Conservation (phyloP, 2,113 vertebrate genomes). For the Thamnophis sirtalis region DNA sequence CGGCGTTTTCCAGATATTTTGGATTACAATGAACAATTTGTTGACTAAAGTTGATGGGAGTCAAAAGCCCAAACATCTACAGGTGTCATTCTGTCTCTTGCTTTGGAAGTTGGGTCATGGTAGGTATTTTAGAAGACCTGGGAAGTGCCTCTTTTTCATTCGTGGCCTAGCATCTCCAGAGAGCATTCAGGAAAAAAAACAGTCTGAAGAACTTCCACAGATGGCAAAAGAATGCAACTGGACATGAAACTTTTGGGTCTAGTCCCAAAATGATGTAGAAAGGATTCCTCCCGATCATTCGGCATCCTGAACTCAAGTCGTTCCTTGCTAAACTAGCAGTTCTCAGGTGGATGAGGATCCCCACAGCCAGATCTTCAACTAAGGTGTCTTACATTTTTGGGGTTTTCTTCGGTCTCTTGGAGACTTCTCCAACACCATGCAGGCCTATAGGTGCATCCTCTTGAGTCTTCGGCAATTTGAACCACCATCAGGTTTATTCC, state of each 20-base stretch:
- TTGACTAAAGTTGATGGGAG: not conserved
- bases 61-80: not conserved
- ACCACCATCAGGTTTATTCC: not conserved
- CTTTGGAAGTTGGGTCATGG: not conserved
- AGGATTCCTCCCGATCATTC: not conserved
- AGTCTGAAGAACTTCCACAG: not conserved
- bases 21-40: not conserved
- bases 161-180: not conserved
- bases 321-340: not conserved
- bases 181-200: not conserved
- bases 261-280: not conserved
- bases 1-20: not conserved
- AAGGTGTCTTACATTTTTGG: not conserved
- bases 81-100: not conserved
- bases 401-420: not conserved
- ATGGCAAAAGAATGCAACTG: not conserved
- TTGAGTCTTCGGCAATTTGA: not conserved
- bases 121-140: not conserved
- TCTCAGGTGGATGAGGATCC: not conserved
- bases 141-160: not conserved
- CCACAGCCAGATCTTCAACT: not conserved
- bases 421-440: too few species aligned
- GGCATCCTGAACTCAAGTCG: not conserved
- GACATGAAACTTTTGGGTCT: not conserved
- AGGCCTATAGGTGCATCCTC: not conserved